Base-by-base conservation (phyloP, 2,797 vertebrate species). In the Myotis myotis region DNA sequence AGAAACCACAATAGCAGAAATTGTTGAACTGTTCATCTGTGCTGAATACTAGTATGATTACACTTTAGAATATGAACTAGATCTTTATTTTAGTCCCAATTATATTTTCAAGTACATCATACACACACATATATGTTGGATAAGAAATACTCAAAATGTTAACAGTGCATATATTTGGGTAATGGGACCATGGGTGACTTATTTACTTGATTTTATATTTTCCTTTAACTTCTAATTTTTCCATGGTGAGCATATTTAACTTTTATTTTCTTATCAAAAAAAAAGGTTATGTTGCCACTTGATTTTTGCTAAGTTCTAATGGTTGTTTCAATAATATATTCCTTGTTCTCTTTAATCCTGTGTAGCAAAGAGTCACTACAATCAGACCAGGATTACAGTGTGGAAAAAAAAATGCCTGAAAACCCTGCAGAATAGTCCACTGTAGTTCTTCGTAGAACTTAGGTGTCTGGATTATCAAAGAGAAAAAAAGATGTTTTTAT, bases 41-140 rank as follows among this genome's bases (percentile, higher is more conserved):
- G 81, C 44, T 79, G 55, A 91, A 66, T 87, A 80, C 76, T 47
- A 38, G 68, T 86, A 79, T 93, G 84, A 75, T 93, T 81, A 9
- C 5, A 66, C n/a, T 41, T 95, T 84, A 81, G 30, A 89, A 53
- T 89, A 85, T 95, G 57, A 36, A 70, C 12, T 38, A 78, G 72
- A 47, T 74, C n/a, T 82, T 90, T 44, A 55, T 91, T 96, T 96
- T 91, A 76, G 28, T 55, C 49, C 9, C 30, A 91, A 6, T 80
- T 76, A 20, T 36, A 81, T 88, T 75, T 93, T 79, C 70, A 94
- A 86, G 70, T 57, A 28, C 13, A 70, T 66, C 22, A 4, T 17
- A 38, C 13, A 68, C 51, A 84, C 12, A 64, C 6, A 89, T 8
- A 57, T 8, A 19, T 25, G 4, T 87, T 79, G 71, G 30, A 6